A percentile compares a stretch with the other conserved stretches of the same genome.
Evolutionary conservation across 2,113 vertebrate species (phyloP).

Genomic region (Cyprinodon variegatus): DNA sequence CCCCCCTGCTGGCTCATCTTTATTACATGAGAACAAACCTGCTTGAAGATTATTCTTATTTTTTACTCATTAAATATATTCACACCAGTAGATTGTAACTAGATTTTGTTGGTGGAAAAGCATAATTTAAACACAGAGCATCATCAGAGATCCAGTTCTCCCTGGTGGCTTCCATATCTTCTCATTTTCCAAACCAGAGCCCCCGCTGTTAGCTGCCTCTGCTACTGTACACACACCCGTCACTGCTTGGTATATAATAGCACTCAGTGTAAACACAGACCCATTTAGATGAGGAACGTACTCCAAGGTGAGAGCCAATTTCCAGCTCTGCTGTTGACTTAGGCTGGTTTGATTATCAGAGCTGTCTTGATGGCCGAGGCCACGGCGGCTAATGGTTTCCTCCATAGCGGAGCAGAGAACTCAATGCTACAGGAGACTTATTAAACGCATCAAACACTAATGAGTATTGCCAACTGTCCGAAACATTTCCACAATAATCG

Average conservation of each 20-base stretch:
- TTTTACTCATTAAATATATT: background rate
- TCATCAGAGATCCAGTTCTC: background rate
- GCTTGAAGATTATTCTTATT: background rate
- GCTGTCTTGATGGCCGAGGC: slow-evolving; percentile 14
- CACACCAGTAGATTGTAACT: background rate
- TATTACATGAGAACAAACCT: slow-evolving; percentile 27
- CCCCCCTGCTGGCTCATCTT: slow-evolving; percentile 20
- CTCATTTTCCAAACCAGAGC: slow-evolving; percentile 27
- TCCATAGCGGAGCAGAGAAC: slow-evolving; percentile 21
- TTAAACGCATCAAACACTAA: slow-evolving; percentile 31
- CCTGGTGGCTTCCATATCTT: slow-evolving; percentile 37
- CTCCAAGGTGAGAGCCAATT: slow-evolving; percentile 49
- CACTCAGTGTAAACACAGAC: slow-evolving; percentile 45
- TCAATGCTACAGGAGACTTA: slow-evolving; percentile 7
- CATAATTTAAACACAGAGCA: background rate
- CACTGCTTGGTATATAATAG: slow-evolving; percentile 28
- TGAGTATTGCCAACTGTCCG: slow-evolving; percentile 29
- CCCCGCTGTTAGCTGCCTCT: slow-evolving; percentile 31
- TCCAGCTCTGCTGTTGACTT: slow-evolving; percentile 55
- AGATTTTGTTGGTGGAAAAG: background rate
- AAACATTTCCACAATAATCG: slow-evolving; percentile 14
- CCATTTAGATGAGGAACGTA: slow-evolving; percentile 46
- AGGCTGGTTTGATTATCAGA: slow-evolving; percentile 54
- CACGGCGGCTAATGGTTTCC: slow-evolving; percentile 58
- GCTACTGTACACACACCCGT: slow-evolving; percentile 33